phyloP scores from a whole-genome alignment of 2,113 vertebrate genomes.

The Nibea albiflora region DNA sequence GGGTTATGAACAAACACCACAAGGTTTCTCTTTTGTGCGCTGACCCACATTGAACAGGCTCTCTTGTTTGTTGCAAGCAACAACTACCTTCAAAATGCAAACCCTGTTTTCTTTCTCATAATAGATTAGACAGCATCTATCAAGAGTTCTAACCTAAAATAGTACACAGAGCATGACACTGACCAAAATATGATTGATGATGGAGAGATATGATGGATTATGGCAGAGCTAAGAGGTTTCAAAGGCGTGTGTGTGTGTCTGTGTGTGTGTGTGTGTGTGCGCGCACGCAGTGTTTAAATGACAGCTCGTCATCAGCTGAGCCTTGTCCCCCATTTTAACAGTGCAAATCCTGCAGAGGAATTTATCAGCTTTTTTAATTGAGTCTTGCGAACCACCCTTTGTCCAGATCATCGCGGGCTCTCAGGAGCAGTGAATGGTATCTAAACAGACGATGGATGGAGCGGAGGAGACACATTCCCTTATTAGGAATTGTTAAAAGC shows the following conservation, averaged over 20 bases:
- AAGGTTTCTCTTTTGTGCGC: neutral
- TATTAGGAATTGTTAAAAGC: slow-evolving; percentile 77
- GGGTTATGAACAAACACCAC: neutral
- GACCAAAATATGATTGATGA: slow-evolving; percentile 36
- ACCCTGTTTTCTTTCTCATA: slow-evolving; percentile 2
- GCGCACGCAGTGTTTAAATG: neutral
- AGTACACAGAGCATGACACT: slow-evolving; percentile 30
- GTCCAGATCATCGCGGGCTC: slow-evolving; percentile 18
- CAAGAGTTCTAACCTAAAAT: slow-evolving; percentile 29
- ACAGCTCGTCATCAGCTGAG: slow-evolving; percentile 22
- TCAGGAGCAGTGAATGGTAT: slow-evolving; percentile 29
- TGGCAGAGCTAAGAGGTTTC: slow-evolving; percentile 17
- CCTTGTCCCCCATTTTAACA: slow-evolving; percentile 22
- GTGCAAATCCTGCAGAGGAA: slow-evolving; percentile 38
- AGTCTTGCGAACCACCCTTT: slow-evolving; percentile 30
- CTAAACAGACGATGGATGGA: slow-evolving; percentile 47
- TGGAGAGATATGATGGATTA: slow-evolving; percentile 41
- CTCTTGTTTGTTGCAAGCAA: neutral
- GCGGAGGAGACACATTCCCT: slow-evolving; percentile 60
- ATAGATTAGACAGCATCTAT: neutral
- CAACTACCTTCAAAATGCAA: slow-evolving; percentile 21
- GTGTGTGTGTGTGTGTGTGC: neutral
- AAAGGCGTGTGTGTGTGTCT: slow-evolving; percentile 5
- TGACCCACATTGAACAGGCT: neutral
- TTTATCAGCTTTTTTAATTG: slow-evolving; percentile 37